Conservation (phyloP, 2,797 vertebrate genomes). For the Cygnus olor region DNA sequence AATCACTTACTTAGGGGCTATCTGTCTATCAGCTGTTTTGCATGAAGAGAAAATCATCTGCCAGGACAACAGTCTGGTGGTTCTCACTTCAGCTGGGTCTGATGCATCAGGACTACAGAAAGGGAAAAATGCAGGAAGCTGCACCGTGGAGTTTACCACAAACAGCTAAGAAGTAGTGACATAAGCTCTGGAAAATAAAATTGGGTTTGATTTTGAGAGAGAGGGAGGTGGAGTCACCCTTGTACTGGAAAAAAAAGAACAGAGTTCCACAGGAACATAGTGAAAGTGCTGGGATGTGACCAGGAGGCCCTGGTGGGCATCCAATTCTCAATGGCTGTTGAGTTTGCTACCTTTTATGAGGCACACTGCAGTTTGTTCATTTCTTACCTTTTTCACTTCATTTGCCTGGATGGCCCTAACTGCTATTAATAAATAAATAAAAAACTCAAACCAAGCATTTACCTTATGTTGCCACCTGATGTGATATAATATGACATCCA, state of each 20-base stretch:
- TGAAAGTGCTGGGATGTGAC: accelerated
- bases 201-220: background rate
- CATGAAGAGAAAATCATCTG: background rate
- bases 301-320: background rate
- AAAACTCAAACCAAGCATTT: conserved; percentile 1
- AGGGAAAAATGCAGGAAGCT: background rate
- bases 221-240: background rate
- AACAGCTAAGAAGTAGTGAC: background rate
- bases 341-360: background rate
- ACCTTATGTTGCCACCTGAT: conserved; percentile 50
- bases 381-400: background rate
- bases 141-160: background rate
- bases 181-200: background rate
- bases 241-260: background rate
- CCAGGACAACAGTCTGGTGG: background rate
- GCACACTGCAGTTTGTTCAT: background rate
- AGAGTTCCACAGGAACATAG: background rate
- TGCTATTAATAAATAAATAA: background rate
- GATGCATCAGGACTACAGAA: background rate
- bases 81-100: background rate
- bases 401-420: background rate
- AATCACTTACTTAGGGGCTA: background rate
- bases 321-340: background rate
- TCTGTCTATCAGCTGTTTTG: background rate
- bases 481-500: background rate